Evolutionary conservation across 2,797 vertebrate species (phyloP).

Genomic region (Ceyx erithaca): DNA sequence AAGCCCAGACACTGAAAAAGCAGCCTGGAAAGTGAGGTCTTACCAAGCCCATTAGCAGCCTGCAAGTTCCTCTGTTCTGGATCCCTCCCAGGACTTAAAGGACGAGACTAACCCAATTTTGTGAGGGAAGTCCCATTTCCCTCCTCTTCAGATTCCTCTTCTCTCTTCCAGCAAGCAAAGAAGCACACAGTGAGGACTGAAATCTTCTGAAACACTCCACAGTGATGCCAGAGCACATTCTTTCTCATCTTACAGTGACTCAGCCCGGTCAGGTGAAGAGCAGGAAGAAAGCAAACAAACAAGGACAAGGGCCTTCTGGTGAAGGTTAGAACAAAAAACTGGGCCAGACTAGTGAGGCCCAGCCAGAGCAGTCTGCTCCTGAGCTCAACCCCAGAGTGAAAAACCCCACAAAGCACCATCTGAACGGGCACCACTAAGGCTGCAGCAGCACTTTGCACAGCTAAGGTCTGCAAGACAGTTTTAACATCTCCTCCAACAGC

Average conservation of each 20-base stretch:
- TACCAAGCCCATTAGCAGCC: slow-evolving; percentile 47
- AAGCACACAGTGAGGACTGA: neutral
- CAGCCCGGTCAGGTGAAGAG: neutral
- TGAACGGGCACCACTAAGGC: accelerated
- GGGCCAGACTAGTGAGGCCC: neutral
- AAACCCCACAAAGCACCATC: neutral
- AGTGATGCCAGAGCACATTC: neutral
- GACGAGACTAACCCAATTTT: neutral
- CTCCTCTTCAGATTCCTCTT: neutral
- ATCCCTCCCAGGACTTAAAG: slow-evolving; percentile 1
- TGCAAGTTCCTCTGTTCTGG: neutral
- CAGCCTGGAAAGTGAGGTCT: slow-evolving; percentile 42
- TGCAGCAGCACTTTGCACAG: accelerated
- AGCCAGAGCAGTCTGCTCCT: neutral
- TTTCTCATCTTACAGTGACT: neutral
- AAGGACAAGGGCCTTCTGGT: neutral
- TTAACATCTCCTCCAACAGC: neutral
- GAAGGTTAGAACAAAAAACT: neutral
- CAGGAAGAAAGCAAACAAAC: neutral
- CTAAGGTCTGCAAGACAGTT: neutral
- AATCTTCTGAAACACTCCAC: neutral
- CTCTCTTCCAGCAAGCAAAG: neutral
- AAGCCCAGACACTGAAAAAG: slow-evolving; percentile 49
- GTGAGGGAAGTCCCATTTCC: neutral
- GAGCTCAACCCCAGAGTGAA: neutral